Conservation (phyloP, 2,113 vertebrate species). For the Pituophis catenifer region DNA sequence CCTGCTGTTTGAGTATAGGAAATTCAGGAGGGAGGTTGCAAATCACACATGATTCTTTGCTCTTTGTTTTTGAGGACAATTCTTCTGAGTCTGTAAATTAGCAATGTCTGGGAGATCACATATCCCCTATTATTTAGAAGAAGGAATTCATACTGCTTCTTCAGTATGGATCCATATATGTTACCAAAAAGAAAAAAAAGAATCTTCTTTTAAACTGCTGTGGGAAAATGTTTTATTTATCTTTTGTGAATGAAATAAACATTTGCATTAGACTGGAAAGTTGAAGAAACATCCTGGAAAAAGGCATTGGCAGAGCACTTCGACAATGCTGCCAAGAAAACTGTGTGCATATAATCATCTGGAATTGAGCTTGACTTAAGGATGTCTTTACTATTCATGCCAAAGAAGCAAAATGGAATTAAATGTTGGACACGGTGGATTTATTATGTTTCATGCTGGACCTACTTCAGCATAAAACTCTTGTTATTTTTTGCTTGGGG, state of each 20-base stretch:
- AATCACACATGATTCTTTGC: not conserved
- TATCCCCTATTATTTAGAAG: not conserved
- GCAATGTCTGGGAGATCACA: not conserved
- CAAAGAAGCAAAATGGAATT: not conserved
- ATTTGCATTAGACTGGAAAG: not conserved
- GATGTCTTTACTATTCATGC: not conserved
- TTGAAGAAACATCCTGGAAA: not conserved
- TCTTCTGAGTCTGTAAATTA: not conserved
- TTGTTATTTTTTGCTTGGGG: not conserved
- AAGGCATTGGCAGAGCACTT: not conserved
- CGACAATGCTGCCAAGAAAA: not conserved
- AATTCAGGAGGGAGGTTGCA: constrained; percentile 32
- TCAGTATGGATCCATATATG: not conserved
- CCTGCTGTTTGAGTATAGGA: constrained; percentile 45
- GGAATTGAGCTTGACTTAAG: not conserved
- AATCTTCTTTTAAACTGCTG: not conserved
- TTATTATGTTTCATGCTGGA: not conserved
- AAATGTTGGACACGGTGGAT: not conserved
- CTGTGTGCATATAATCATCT: not conserved
- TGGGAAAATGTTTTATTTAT: not conserved
- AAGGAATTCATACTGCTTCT: not conserved
- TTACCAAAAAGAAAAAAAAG: not conserved
- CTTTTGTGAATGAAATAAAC: not conserved
- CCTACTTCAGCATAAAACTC: not conserved
- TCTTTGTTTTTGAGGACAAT: not conserved